A percentile compares a stretch with the other conserved stretches of the same genome.
phyloP scores from a whole-genome alignment of 2,113 vertebrate genomes.

The Glaucomys volans region DNA sequence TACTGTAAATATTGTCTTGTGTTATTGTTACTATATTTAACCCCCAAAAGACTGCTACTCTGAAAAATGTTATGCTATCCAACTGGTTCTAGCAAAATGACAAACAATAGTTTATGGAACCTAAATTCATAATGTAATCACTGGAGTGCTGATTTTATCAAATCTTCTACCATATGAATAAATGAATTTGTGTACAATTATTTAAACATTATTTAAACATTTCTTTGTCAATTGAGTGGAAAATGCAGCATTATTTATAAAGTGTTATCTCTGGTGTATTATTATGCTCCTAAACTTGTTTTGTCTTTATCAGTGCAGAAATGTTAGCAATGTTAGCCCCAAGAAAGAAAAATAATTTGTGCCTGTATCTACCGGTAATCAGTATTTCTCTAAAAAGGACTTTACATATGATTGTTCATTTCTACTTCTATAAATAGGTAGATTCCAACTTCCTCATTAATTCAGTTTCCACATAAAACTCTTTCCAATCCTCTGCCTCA shows the following conservation, averaged over 20 bases:
- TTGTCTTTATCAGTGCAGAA: not conserved
- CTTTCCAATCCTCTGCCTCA: not conserved
- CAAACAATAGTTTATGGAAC: not conserved
- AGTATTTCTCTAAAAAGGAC: not conserved
- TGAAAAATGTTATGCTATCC: not conserved
- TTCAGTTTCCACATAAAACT: not conserved
- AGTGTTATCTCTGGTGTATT: not conserved
- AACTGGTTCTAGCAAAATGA: not conserved
- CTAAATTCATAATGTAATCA: not conserved
- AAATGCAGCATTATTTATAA: not conserved
- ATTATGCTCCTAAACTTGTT: not conserved
- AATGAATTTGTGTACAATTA: not conserved
- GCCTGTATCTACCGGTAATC: not conserved
- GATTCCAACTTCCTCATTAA: not conserved
- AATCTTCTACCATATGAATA: not conserved
- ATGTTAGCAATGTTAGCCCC: not conserved
- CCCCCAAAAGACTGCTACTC: not conserved
- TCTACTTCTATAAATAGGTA: not conserved
- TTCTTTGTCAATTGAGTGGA: not conserved
- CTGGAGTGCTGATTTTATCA: not conserved
- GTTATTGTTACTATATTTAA: not conserved
- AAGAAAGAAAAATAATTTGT: not conserved
- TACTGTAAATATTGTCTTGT: not conserved
- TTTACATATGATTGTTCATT: not conserved
- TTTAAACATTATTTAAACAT: not conserved